Evolutionary conservation across 2,888 invertebrate species (phyloP).

Genomic region (Formica aserva): DNA sequence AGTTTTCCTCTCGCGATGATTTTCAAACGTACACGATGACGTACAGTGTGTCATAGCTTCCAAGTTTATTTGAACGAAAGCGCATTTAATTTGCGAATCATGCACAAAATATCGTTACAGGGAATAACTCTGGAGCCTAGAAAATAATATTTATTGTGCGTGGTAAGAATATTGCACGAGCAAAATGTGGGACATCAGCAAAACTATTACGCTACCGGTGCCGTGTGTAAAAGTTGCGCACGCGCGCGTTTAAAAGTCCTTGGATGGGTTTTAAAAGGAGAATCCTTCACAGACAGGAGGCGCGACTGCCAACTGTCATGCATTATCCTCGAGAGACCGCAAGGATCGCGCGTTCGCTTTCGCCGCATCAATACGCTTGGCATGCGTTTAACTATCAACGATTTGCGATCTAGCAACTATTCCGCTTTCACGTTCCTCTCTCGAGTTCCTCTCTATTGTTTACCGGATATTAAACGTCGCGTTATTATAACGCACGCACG

Average conservation of each 20-base stretch:
- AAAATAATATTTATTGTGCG: conserved; percentile 35
- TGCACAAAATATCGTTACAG: not conserved
- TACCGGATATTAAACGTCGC: conserved; percentile 44
- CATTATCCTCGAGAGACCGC: conserved; percentile 61
- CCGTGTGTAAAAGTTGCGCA: conserved; percentile 62
- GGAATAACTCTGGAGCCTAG: not conserved
- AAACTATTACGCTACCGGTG: conserved; percentile 47
- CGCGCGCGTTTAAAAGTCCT: conserved; percentile 52
- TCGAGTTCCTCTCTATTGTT: conserved; percentile 12
- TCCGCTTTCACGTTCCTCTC: conserved; percentile 34
- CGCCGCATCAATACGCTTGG: conserved; percentile 64
- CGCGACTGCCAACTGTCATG: conserved; percentile 40
- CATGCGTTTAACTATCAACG: conserved; percentile 57
- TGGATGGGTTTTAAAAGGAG: conserved; percentile 52
- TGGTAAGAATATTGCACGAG: not conserved
- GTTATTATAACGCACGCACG: conserved; percentile 23
- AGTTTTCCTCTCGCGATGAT: conserved; percentile 46
- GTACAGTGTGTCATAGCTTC: not conserved
- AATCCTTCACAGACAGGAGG: conserved; percentile 50
- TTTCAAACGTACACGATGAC: not conserved
- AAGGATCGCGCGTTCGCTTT: conserved; percentile 57
- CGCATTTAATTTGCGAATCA: conserved; percentile 36
- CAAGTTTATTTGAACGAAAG: conserved; percentile 26
- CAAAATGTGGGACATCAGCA: not conserved
- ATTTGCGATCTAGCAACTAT: conserved; percentile 54